Base-by-base conservation (phyloP, 1,140 invertebrate species). In the Drosophila leontia region DNA sequence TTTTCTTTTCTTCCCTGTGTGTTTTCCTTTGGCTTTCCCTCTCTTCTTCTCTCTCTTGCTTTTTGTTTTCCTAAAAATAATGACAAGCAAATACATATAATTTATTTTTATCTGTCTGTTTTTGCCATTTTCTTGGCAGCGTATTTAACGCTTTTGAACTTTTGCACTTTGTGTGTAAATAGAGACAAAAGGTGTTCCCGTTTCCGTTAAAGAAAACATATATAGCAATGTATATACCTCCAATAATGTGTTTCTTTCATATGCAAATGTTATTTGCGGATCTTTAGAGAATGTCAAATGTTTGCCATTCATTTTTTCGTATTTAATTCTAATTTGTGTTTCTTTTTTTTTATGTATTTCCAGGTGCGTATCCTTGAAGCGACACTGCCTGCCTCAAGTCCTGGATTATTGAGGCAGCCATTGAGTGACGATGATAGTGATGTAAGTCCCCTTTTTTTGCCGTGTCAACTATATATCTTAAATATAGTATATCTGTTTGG, bases 401-500 rank as follows among this genome's bases (percentile, higher is more conserved):
- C 88, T 91, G 88, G 88, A 91, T 91, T 91, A 91, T 91, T 91
- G 88, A 91, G 88, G 81, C 78, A 83, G 88, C 69, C 75, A 85
- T 72, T 72, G 58, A 72, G 48, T 67, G 50, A 72, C 70, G 70
- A 77, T 82, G 70, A 61, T 62, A 75, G 57, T 50, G 55, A 78
- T 61, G 58, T 61, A 82, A 69, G 69, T 63, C 34, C 39, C 50
- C 32, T 39, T 51, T 47, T 51, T 17, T 34, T 51, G 50, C 11
- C 58, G 23, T 61, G 56, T 50, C 55, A 67, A 51, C 37, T 50
- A 60, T 51, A 60, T 72, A 48, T 48, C 50, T 72, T 60, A 47
- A 32, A 15, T 57, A 58, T 64, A 55, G 29, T 55, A 56, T 56
- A 56, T 56, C 35, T 26, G 6, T 26, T 63, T 42, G 55, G 59